These are phyloP conservation scores for Cirrhinus molitorella DNA, from an alignment of 2,797 vertebrate genomes.

Conservation along the genomic window DNA sequence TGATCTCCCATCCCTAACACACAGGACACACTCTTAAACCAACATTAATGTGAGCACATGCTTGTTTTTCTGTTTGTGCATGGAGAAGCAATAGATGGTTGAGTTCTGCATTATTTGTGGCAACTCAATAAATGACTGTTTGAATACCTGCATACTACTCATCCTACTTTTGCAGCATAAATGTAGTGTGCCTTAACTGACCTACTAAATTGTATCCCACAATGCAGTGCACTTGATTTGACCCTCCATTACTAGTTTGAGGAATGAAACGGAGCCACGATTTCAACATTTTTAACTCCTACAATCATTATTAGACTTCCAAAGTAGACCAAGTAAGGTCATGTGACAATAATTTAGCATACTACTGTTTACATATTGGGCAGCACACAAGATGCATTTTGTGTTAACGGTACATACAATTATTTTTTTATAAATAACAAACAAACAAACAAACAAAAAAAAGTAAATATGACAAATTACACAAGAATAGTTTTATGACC, in stretches of 20 bases:
- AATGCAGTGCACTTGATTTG: background rate
- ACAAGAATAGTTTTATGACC: background rate
- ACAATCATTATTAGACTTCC: background rate
- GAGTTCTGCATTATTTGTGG: background rate
- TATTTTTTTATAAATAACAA: too few relatives aligned
- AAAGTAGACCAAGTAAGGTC: background rate
- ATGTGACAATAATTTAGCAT: background rate
- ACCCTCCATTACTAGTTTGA: background rate
- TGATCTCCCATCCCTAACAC: slow-evolving; percentile 23
- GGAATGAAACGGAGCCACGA: background rate
- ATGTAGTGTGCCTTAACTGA: background rate
- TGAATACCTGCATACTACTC: too few relatives aligned
- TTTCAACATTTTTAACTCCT: background rate
- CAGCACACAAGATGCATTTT: background rate
- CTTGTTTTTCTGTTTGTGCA: background rate
- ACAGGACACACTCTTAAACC: background rate
- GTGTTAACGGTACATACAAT: background rate
- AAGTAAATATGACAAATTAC: background rate
- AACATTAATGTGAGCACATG: background rate
- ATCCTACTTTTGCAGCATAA: background rate
- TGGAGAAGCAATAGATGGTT: background rate
- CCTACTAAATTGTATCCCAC: background rate
- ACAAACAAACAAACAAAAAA: background rate
- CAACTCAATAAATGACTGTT: background rate
- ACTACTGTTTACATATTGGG: background rate